Percentiles rank a stretch among this genome's conserved stretches.
phyloP scores from a whole-genome alignment of 2,113 vertebrate species.

The Gavialis gangeticus region DNA sequence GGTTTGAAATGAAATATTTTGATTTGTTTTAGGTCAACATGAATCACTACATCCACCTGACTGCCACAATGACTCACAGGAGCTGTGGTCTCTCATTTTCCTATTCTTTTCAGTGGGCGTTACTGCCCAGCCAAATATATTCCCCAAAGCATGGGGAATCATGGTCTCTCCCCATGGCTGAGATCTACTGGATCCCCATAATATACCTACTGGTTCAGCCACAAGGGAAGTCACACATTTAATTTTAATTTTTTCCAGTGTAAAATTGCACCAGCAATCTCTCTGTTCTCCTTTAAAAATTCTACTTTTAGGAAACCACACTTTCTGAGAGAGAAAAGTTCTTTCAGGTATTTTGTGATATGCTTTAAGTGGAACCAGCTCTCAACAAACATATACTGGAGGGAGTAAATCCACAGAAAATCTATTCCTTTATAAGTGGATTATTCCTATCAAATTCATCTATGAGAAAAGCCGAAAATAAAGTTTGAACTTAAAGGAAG shows the following conservation, averaged over 20 bases:
- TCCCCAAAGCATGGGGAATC: background rate
- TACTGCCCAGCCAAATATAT: background rate
- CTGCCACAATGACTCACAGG: constrained; percentile 5
- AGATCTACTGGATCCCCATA: background rate
- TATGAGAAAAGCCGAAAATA: background rate
- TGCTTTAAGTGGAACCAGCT: background rate
- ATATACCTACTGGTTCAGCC: constrained; percentile 4
- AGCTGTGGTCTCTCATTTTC: background rate
- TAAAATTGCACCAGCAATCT: background rate
- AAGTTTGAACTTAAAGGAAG: background rate
- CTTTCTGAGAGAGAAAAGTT: constrained; percentile 19
- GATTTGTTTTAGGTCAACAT: background rate
- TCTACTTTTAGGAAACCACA: constrained; percentile 14
- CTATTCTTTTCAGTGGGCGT: background rate
- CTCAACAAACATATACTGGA: background rate
- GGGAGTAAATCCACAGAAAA: background rate
- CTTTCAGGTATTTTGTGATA: background rate
- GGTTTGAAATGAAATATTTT: background rate
- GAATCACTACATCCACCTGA: background rate
- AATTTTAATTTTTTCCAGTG: background rate
- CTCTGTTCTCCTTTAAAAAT: constrained; percentile 22
- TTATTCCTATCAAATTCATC: background rate
- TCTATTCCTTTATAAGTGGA: background rate
- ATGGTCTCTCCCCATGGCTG: background rate
- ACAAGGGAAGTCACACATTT: background rate